Conservation (phyloP, 30 jellyfish, hydroid and myxozoan species). For the Hydractinia echinata region DNA sequence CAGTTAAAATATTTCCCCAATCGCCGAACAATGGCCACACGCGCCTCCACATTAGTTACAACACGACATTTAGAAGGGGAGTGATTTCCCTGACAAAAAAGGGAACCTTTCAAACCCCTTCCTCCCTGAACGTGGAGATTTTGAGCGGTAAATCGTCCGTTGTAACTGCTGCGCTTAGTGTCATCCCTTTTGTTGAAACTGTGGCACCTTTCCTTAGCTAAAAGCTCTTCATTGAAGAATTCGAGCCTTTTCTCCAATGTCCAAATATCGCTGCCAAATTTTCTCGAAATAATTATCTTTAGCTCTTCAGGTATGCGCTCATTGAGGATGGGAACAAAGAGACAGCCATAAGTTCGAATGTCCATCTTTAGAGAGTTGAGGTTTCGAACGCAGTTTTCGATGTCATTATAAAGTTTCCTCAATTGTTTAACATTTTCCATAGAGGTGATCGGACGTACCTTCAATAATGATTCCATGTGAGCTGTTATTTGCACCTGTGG, state of each 20-base stretch:
- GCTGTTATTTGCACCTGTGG: conserved; percentile 20
- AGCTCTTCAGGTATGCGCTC: conserved; percentile 30
- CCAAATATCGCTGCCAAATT: conserved; percentile 20
- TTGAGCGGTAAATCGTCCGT: too few species aligned
- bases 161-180: too few species aligned
- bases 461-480: conserved; percentile 17
- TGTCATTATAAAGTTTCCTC: conserved; percentile 15
- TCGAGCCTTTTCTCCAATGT: background rate
- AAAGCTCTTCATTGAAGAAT: too few species aligned
- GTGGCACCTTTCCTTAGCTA: too few species aligned
- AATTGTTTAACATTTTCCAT: conserved; percentile 21
- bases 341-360: background rate
- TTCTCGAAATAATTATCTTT: background rate
- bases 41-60: too few species aligned
- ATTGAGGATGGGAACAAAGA: background rate
- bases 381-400: conserved; percentile 13
- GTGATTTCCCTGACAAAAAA: too few species aligned
- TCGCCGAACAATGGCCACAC: too few species aligned
- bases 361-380: background rate
- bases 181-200: too few species aligned
- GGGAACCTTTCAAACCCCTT: too few species aligned
- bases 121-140: too few species aligned
- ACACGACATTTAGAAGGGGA: too few species aligned
- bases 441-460: background rate
- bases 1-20: too few species aligned